Percentiles rank a stretch among this genome's conserved stretches.
Conservation (phyloP, 2,797 vertebrate species). For the Artibeus jamaicensis region DNA sequence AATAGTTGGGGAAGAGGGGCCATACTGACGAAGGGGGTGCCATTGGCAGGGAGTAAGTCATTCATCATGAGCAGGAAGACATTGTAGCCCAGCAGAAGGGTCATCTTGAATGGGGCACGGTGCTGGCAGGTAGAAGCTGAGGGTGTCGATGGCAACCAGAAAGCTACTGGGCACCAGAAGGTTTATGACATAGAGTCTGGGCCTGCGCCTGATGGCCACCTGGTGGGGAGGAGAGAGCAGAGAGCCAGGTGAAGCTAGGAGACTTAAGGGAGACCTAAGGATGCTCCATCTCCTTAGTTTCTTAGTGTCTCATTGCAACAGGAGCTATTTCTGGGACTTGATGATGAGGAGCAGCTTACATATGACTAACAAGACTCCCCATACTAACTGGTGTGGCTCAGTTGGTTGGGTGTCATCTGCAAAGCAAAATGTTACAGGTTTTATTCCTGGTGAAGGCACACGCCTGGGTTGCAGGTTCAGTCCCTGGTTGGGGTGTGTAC, state of each 20-base stretch:
- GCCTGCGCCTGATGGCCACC: conserved; percentile 87
- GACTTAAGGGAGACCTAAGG: not conserved
- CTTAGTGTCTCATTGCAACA: not conserved
- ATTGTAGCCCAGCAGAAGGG: conserved; percentile 88
- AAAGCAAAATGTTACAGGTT: not conserved
- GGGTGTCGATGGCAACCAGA: conserved; percentile 88
- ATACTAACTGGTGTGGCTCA: not conserved
- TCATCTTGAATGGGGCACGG: conserved; percentile 89
- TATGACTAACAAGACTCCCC: not conserved
- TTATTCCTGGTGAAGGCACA: not conserved
- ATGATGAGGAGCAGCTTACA: not conserved
- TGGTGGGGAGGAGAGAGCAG: conserved; percentile 43
- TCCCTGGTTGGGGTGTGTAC: not conserved
- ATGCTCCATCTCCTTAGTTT: not conserved
- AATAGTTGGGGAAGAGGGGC: not conserved
- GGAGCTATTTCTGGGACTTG: not conserved
- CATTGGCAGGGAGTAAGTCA: conserved; percentile 86
- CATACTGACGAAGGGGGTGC: conserved; percentile 88
- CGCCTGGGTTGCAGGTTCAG: not conserved
- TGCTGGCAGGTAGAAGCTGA: conserved; percentile 89
- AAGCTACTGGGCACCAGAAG: conserved; percentile 89
- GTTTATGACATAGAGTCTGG: conserved; percentile 87
- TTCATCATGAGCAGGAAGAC: conserved; percentile 90
- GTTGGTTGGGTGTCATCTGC: not conserved
- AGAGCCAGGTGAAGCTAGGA: not conserved